A percentile compares a stretch with the other conserved stretches of the same genome.
phyloP scores from a whole-genome alignment of 2,113 vertebrate genomes.

The Phrynosoma blainvillii region DNA sequence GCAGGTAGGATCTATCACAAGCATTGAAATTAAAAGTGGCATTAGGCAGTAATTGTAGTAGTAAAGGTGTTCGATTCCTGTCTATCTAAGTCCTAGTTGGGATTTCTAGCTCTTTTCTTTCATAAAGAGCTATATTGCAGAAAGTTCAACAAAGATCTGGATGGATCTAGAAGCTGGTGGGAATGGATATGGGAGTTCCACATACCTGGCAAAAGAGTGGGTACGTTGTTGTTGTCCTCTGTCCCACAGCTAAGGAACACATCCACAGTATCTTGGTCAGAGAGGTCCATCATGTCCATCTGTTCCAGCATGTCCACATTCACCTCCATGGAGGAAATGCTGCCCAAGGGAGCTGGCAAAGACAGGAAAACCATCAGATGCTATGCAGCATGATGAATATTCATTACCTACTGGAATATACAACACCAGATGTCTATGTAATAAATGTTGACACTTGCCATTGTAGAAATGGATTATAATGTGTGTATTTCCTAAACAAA shows the following conservation, averaged over 20 bases:
- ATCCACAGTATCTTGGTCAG: constrained; percentile 90
- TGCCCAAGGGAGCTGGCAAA: constrained; percentile 88
- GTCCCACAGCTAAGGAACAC: constrained; percentile 89
- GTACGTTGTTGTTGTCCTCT: constrained; percentile 76
- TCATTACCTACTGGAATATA: background rate
- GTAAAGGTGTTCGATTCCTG: background rate
- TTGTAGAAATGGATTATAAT: background rate
- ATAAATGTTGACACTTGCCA: background rate
- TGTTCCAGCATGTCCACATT: constrained; percentile 95
- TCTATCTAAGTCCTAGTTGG: background rate
- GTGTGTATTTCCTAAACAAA: background rate
- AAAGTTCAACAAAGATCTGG: background rate
- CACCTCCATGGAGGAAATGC: constrained; percentile 98
- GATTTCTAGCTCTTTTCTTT: background rate
- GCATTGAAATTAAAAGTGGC: background rate
- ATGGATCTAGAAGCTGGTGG: background rate
- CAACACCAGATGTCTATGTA: background rate
- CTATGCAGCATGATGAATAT: background rate
- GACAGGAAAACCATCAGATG: constrained; percentile 6
- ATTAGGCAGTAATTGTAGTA: background rate
- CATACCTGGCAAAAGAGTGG: constrained; percentile 79
- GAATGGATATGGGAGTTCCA: background rate
- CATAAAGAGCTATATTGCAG: background rate
- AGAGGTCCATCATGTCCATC: constrained; percentile 90
- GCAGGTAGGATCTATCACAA: background rate